Base-by-base conservation (phyloP, 2,888 invertebrate species). In the Lasioglossum villosulum region DNA sequence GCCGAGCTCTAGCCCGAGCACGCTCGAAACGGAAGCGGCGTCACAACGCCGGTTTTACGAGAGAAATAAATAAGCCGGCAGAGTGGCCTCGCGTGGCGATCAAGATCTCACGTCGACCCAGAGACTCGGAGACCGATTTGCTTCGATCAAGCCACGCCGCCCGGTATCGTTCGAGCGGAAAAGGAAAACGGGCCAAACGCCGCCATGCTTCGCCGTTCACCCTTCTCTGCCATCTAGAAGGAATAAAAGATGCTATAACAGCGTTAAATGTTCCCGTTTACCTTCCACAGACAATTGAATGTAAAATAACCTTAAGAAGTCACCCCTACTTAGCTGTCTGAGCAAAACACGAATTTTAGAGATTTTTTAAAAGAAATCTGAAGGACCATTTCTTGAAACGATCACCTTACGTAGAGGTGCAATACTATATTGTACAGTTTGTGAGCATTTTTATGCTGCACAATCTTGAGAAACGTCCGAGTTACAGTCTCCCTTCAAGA, bases 61-160 rank as follows among this genome's bases (percentile, higher is more conserved):
- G 78, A 75, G 78, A 86, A 90, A 88, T 86, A 90, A 88, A 85
- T 86, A 89, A 86, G 84, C 82, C 78, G 30, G 66, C 71, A 70
- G 73, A 78, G 75, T 70, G 86, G 78, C 75, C 77, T 90, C 71
- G 88, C 83, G 86, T 88, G 86, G 82, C 84, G 83, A 90, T 88
- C 86, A 83, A 89, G 82, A 85, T 88, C 75, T 82, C 63, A 10
- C 68, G 42, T 59, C 78, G 74, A 66, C 81, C 78, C 79, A 77
- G 45, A 80, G 75, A 68, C 87, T 52, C 75, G 68, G 72, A 74
- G 86, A 87, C 80, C 87, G 84, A 87, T 90, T 85, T 90, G 78
- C 83, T 74, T 83, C 86, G 83, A 90, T 90, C 81, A 80, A 72
- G 34, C 56, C 56, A 27, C 12, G n/a, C 56, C 56, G n/a, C 70